These are phyloP conservation scores for Perccottus glenii DNA, from an alignment of 2,113 vertebrate species.

Conservation along the genomic window DNA sequence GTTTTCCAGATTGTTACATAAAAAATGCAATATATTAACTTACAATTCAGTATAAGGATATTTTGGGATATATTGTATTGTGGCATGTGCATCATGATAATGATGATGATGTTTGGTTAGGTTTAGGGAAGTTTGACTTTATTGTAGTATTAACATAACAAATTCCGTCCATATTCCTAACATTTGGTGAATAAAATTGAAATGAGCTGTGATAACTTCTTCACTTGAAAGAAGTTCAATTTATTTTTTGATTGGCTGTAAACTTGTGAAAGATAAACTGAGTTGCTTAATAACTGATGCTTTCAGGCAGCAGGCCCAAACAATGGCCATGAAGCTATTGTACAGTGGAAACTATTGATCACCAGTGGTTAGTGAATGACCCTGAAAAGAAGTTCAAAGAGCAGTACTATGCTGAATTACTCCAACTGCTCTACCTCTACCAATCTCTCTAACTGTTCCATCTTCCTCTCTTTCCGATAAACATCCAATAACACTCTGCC, in stretches of 20 bases:
- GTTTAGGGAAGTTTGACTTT: no score
- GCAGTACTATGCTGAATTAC: conserved; percentile 20
- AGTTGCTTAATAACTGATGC: conserved; percentile 28
- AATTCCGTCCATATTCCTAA: neutral
- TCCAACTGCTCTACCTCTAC: conserved; percentile 29
- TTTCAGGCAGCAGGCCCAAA: conserved; percentile 22
- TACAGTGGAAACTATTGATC: conserved; percentile 51
- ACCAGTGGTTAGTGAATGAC: conserved; percentile 38
- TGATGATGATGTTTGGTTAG: no score
- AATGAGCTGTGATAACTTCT: neutral
- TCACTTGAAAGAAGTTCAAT: conserved; percentile 2
- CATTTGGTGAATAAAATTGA: neutral
- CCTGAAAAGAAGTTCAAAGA: conserved; percentile 62
- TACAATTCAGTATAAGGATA: no score
- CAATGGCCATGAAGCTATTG: conserved; percentile 39
- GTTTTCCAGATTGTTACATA: no score
- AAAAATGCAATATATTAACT: no score
- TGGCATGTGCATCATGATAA: no score
- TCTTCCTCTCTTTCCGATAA: conserved; percentile 53
- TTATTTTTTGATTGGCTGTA: conserved; percentile 18
- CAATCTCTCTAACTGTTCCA: conserved; percentile 25
- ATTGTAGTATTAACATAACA: neutral
- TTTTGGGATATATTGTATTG: no score
- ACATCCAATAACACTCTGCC: conserved; percentile 46
- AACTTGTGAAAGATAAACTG: conserved; percentile 13